phyloP scores from a whole-genome alignment of 1,140 invertebrate species.

The Goniozus legneri region DNA sequence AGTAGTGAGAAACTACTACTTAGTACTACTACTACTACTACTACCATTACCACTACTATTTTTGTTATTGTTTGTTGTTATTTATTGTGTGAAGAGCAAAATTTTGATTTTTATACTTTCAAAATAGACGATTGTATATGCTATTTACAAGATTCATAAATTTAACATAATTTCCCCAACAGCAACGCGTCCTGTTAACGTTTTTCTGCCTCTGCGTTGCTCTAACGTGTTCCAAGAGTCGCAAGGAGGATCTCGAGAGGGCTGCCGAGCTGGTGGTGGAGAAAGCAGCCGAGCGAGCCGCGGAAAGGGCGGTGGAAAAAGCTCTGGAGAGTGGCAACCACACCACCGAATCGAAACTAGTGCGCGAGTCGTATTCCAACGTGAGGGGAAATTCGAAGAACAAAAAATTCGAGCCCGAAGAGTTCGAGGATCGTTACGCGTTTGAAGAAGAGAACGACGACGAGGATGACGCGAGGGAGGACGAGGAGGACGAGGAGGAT shows the following conservation, averaged over 20 bases:
- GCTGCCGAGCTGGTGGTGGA: conserved; percentile 49
- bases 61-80: conserved; percentile 14
- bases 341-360: conserved; percentile 39
- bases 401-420: not conserved
- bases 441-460: not conserved
- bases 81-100: not conserved
- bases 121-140: no score
- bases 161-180: not conserved
- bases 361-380: conserved; percentile 40
- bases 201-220: conserved; percentile 24
- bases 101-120: not conserved
- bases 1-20: no score
- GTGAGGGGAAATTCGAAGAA: conserved; percentile 25
- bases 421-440: not conserved
- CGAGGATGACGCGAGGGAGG: not conserved
- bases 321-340: conserved; percentile 41
- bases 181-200: conserved; percentile 10
- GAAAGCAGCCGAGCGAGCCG: conserved; percentile 43
- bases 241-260: conserved; percentile 41
- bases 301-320: conserved; percentile 48
- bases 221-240: conserved; percentile 21
- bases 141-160: not conserved
- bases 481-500: not conserved
- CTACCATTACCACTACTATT: conserved; percentile 9
- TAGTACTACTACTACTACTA: no score